These are phyloP conservation scores for Limnodromus scolopaceus DNA, from an alignment of 2,797 vertebrate genomes.

Conservation along the genomic window DNA sequence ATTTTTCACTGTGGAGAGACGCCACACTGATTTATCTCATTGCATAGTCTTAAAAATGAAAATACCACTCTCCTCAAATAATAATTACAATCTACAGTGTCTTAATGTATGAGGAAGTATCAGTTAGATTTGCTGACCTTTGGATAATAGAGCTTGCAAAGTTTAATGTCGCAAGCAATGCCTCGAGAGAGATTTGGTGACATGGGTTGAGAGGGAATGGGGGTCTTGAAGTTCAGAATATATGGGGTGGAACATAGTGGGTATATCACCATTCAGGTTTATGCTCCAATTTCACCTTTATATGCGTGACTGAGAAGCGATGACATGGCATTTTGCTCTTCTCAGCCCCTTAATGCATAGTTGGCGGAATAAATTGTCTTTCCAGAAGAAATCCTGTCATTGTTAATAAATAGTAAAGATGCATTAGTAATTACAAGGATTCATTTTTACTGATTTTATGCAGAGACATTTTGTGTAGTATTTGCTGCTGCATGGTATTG, in stretches of 20 bases:
- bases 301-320: background rate
- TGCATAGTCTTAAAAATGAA: background rate
- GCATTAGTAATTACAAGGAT: background rate
- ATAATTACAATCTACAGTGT: background rate
- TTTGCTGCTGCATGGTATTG: background rate
- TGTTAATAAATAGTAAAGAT: background rate
- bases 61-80: background rate
- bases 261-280: background rate
- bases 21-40: background rate
- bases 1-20: background rate
- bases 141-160: background rate
- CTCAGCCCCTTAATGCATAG: background rate
- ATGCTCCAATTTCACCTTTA: background rate
- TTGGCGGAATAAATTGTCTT: background rate
- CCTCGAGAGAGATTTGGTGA: background rate
- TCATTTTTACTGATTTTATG: background rate
- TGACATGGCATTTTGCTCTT: background rate
- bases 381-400: background rate
- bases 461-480: background rate
- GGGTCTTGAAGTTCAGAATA: background rate
- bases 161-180: background rate
- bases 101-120: background rate
- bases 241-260: background rate
- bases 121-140: background rate
- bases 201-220: background rate